Evolutionary conservation across 2,113 vertebrate genomes (phyloP).

Genomic region (Pachyramphus minor): DNA sequence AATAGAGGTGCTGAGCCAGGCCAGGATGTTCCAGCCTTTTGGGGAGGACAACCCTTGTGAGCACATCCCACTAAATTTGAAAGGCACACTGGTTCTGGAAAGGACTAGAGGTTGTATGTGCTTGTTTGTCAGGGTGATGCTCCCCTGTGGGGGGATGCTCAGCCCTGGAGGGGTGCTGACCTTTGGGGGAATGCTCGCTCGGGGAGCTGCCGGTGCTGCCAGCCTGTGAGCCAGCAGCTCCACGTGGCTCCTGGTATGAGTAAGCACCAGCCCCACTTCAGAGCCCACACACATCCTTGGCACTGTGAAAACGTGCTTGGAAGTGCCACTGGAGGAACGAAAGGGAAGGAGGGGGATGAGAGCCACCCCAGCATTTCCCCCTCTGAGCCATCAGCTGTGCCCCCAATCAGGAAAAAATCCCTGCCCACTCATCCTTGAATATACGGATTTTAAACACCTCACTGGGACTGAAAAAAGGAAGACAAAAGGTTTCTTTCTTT

Average conservation of each 20-base stretch:
- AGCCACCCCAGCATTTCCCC: not conserved
- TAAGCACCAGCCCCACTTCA: not conserved
- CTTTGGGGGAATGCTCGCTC: not conserved
- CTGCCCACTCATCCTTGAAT: not conserved
- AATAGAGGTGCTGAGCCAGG: not conserved
- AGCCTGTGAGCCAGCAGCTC: not conserved
- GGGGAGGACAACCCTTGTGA: fast-evolving
- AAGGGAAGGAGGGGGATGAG: not conserved
- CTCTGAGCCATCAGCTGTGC: not conserved
- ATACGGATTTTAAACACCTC: not conserved
- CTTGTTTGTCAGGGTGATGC: not conserved
- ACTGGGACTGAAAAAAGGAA: not conserved
- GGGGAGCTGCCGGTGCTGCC: not conserved
- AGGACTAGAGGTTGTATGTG: not conserved
- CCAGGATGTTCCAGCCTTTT: not conserved
- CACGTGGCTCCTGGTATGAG: not conserved
- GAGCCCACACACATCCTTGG: conserved; percentile 14
- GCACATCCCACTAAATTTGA: not conserved
- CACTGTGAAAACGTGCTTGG: fast-evolving
- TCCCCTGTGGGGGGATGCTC: not conserved
- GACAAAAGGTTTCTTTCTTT: not conserved
- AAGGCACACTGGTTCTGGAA: not conserved
- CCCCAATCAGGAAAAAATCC: not conserved
- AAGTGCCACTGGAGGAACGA: not conserved
- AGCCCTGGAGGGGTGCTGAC: not conserved